These are phyloP conservation scores for Aphelocoma coerulescens DNA, from an alignment of 2,113 vertebrate species.

Conservation along the genomic window DNA sequence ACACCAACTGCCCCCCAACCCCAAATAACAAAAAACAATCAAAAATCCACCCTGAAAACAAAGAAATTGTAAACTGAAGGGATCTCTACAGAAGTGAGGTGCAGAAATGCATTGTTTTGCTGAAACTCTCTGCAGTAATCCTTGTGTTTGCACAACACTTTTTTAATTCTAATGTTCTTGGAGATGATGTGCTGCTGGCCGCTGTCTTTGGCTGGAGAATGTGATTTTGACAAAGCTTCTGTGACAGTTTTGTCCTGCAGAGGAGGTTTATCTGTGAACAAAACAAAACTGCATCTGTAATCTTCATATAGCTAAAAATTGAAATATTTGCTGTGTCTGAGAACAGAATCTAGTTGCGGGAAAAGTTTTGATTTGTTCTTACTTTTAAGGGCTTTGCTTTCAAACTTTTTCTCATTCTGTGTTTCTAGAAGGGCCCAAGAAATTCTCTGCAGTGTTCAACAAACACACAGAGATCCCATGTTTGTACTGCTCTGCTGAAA, in stretches of 20 bases:
- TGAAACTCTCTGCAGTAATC: neutral
- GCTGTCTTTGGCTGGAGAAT: neutral
- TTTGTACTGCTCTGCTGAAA: neutral
- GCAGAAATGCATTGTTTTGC: neutral
- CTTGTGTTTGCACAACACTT: neutral
- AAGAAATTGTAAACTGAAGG: neutral
- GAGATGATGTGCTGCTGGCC: neutral
- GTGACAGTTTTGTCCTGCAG: neutral
- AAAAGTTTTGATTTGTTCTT: neutral
- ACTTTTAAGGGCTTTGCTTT: neutral
- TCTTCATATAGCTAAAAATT: neutral
- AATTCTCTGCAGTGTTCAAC: neutral
- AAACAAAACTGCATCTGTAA: neutral
- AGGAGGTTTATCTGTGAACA: neutral
- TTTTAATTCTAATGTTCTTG: neutral
- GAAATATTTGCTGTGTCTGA: neutral
- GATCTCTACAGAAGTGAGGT: neutral
- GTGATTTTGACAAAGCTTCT: neutral
- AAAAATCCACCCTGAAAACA: neutral
- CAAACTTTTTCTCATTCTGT: neutral
- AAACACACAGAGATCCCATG: neutral
- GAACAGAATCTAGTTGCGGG: neutral
- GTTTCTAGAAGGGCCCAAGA: neutral
- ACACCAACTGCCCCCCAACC: too few relatives aligned
- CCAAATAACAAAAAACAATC: neutral